Percentiles rank a stretch among this genome's conserved stretches.
Evolutionary conservation across 2,888 invertebrate species (phyloP).

Genomic region (Brachycybe producta): DNA sequence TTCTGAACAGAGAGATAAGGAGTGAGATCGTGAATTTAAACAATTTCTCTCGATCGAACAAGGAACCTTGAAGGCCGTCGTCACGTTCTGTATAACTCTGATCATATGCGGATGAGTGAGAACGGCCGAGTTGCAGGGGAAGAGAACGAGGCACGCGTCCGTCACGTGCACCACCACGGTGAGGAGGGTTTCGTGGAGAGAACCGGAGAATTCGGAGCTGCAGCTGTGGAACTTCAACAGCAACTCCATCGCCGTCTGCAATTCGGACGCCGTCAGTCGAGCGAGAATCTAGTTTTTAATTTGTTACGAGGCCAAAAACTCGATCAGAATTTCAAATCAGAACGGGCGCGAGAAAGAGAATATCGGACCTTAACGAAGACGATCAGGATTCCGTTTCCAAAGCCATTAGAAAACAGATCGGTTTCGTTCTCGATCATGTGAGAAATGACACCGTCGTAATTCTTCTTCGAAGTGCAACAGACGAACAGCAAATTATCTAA

Average conservation of each 20-base stretch:
- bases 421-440: neutral
- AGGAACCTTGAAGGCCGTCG: too few relatives aligned
- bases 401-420: neutral
- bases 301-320: neutral
- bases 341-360: neutral
- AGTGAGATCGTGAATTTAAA: too few relatives aligned
- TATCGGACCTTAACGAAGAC: neutral
- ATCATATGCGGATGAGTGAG: too few relatives aligned
- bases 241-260: neutral
- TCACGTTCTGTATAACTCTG: too few relatives aligned
- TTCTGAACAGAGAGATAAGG: too few relatives aligned
- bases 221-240: neutral
- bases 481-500: neutral
- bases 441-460: neutral
- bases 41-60: too few relatives aligned
- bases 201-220: neutral
- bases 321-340: neutral
- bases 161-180: too few relatives aligned
- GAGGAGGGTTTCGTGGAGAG: neutral
- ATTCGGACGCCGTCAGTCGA: neutral
- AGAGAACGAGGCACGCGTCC: too few relatives aligned
- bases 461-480: neutral
- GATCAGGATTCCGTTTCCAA: neutral
- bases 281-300: neutral
- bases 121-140: too few relatives aligned